phyloP scores from a whole-genome alignment of 2,888 invertebrate species.

The Harpagoxenus sublaevis region DNA sequence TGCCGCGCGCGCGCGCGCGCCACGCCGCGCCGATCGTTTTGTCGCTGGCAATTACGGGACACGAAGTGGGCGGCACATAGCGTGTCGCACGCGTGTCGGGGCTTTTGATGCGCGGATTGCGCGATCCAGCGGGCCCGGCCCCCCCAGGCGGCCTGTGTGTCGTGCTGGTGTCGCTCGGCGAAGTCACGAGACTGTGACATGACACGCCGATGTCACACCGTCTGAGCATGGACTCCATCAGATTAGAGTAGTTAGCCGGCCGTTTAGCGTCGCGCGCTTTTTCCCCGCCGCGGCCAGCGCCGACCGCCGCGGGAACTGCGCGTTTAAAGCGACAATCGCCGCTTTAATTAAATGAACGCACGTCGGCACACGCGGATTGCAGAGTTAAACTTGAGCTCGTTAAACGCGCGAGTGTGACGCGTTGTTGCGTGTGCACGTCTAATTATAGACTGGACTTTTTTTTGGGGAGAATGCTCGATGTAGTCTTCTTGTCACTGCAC shows the following conservation, averaged over 20 bases:
- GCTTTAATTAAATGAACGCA: slow-evolving; percentile 46
- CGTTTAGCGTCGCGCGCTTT: slow-evolving; percentile 57
- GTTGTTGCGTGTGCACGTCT: slow-evolving; percentile 2
- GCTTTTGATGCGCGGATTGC: slow-evolving; percentile 67
- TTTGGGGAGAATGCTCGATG: not conserved
- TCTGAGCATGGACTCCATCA: slow-evolving; percentile 57
- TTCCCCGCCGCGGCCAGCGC: slow-evolving; percentile 15
- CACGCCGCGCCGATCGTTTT: slow-evolving; percentile 69
- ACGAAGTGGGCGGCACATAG: slow-evolving; percentile 75
- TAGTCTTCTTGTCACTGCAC: not conserved
- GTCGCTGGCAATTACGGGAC: slow-evolving; percentile 74
- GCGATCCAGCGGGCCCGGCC: slow-evolving; percentile 50
- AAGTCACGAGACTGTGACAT: slow-evolving; percentile 66
- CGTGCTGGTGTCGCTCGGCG: slow-evolving; percentile 58
- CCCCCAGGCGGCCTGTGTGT: slow-evolving; percentile 19
- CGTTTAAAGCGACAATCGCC: slow-evolving; percentile 52
- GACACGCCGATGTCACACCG: slow-evolving; percentile 63
- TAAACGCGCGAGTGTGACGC: slow-evolving; percentile 36
- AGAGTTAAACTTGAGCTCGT: slow-evolving; percentile 41
- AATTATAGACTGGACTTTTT: slow-evolving; percentile 21
- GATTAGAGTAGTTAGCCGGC: slow-evolving; percentile 64
- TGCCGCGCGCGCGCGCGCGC: slow-evolving; percentile 73
- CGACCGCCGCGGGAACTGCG: slow-evolving; percentile 18
- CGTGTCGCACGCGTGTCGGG: slow-evolving; percentile 79
- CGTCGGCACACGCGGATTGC: slow-evolving; percentile 33